Evolutionary conservation across 2,888 invertebrate genomes (phyloP).

Genomic region (Sarcophaga caerulescens): DNA sequence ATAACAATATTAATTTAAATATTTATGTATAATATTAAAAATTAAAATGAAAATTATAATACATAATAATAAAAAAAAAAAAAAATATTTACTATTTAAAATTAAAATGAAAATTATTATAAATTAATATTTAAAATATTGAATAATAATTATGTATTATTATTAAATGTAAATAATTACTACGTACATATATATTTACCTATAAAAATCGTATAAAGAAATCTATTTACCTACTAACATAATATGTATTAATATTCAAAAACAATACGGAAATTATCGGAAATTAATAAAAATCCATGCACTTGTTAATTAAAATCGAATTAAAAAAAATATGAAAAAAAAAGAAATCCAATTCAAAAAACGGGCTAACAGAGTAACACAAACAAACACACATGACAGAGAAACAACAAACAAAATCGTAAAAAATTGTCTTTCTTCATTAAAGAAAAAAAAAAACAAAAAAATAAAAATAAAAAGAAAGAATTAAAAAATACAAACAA

Average conservation of each 20-base stretch:
- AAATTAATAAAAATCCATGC: slow-evolving; percentile 29
- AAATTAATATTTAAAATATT: too few species aligned
- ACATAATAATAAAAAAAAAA: too few species aligned
- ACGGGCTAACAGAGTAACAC: slow-evolving; percentile 23
- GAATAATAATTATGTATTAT: too few species aligned
- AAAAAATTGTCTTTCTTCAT: slow-evolving; percentile 49
- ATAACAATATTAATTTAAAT: too few species aligned
- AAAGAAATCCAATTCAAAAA: neutral
- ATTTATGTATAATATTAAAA: neutral
- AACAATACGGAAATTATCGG: slow-evolving; percentile 16
- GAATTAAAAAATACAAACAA: neutral
- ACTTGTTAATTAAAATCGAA: slow-evolving; percentile 54
- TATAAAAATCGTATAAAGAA: too few species aligned
- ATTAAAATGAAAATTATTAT: too few species aligned
- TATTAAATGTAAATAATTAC: too few species aligned
- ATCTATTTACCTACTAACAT: too few species aligned
- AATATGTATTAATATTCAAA: slow-evolving; percentile 27
- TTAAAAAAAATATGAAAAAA: slow-evolving; percentile 25
- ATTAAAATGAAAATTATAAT: neutral
- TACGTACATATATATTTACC: too few species aligned
- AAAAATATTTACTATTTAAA: too few species aligned
- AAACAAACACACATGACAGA: neutral
- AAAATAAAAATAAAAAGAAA: neutral
- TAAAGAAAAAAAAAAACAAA: neutral
- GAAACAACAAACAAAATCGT: neutral